Evolutionary conservation across 2,113 vertebrate genomes (phyloP).

Genomic region (Sander lucioperca): DNA sequence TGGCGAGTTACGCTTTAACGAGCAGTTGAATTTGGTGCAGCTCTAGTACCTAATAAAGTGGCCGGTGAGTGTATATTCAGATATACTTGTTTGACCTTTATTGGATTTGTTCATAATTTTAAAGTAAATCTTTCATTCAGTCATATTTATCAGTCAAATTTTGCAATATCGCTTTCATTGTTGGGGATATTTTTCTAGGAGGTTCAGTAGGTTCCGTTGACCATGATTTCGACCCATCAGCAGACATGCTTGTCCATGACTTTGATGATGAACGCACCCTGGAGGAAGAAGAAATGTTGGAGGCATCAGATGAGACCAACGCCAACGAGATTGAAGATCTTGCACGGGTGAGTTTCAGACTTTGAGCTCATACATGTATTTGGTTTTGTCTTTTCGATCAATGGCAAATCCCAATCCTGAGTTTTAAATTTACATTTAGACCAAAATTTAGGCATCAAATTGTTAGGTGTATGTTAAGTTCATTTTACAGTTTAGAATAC

Average conservation of each 20-base stretch:
- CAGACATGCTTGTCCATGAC: conserved; percentile 98
- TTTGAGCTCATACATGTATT: neutral
- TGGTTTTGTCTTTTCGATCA: neutral
- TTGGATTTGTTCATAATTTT: conserved; percentile 1
- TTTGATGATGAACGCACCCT: conserved; percentile 97
- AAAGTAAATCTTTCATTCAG: neutral
- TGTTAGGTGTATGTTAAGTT: neutral
- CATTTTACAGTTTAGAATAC: neutral
- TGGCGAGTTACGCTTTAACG: too few relatives aligned
- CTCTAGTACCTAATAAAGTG: too few relatives aligned
- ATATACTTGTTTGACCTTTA: neutral
- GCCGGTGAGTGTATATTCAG: too few relatives aligned
- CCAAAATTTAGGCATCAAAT: neutral
- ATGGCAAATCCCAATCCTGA: neutral
- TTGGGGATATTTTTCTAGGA: conserved; percentile 73
- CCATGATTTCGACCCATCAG: conserved; percentile 97
- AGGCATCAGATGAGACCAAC: conserved; percentile 94
- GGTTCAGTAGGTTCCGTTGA: conserved; percentile 93
- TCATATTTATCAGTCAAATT: neutral
- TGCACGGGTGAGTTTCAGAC: conserved; percentile 87
- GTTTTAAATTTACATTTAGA: neutral
- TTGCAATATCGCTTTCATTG: neutral
- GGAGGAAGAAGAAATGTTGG: conserved; percentile 97
- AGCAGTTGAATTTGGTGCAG: too few relatives aligned
- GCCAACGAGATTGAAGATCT: conserved; percentile 97